Conservation (phyloP, 1,140 invertebrate species). For the Cydia splendana region DNA sequence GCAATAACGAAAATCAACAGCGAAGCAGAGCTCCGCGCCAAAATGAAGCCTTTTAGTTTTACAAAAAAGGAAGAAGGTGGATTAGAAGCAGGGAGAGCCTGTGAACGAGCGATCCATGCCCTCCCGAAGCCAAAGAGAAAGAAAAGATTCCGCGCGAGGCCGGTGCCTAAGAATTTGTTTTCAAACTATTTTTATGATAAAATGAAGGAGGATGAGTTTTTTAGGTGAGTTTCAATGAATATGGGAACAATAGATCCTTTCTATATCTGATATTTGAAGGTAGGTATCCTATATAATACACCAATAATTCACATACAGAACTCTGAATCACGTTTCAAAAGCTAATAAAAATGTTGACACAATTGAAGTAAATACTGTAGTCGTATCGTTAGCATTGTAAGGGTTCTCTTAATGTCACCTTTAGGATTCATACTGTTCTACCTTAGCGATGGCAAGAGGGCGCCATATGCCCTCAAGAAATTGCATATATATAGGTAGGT, state of each 20-base stretch:
- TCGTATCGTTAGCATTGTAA: background rate
- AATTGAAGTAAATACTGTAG: too few relatives aligned
- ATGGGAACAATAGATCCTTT: too few relatives aligned
- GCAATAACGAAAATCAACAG: slow-evolving; percentile 80
- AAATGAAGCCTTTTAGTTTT: slow-evolving; percentile 84
- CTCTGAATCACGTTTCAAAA: too few relatives aligned
- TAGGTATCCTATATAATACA: too few relatives aligned
- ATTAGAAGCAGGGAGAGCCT: slow-evolving; percentile 65
- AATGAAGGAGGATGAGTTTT: slow-evolving; percentile 86
- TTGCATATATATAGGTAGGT: too few relatives aligned
- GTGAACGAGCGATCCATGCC: slow-evolving; percentile 56
- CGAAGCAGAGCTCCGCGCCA: slow-evolving; percentile 79
- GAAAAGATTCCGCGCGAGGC: slow-evolving; percentile 83
- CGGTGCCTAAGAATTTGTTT: slow-evolving; percentile 85
- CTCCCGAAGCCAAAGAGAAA: slow-evolving; percentile 64
- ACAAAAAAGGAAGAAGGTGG: slow-evolving; percentile 80
- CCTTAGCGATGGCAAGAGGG: too few relatives aligned
- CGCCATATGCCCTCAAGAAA: too few relatives aligned
- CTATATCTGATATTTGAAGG: too few relatives aligned
- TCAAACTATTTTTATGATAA: slow-evolving; percentile 85
- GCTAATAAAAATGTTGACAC: too few relatives aligned
- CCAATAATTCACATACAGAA: too few relatives aligned
- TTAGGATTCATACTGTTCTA: slow-evolving; percentile 9
- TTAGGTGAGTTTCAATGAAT: slow-evolving; percentile 75
- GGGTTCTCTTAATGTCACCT: too few relatives aligned